Conservation (phyloP, 2,113 vertebrate species). For the Limnothrissa miodon region DNA sequence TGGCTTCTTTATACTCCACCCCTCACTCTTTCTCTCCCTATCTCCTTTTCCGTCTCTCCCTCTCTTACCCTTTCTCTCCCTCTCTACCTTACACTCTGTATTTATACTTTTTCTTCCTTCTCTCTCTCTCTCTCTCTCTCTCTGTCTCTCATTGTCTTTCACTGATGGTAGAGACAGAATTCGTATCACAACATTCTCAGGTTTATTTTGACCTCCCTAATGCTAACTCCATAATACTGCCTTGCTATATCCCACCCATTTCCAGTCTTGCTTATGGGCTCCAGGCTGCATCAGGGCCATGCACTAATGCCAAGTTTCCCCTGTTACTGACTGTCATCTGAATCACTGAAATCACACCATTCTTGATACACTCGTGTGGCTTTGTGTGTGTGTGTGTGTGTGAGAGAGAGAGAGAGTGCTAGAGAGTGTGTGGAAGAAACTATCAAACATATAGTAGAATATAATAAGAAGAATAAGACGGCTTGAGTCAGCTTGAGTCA, state of each 20-base stretch:
- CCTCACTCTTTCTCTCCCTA: conserved; percentile 42
- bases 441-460: too few species aligned
- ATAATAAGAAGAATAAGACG: too few species aligned
- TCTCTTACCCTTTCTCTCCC: conserved; percentile 53
- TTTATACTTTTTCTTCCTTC: conserved; percentile 58
- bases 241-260: background rate
- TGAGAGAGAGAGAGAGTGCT: conserved; percentile 20
- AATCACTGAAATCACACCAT: background rate
- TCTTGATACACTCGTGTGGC: conserved; percentile 23
- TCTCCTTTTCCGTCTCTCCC: conserved; percentile 61
- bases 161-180: background rate
- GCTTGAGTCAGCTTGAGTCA: too few species aligned
- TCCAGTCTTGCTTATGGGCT: background rate
- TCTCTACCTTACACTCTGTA: conserved; percentile 57
- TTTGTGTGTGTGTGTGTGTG: conserved; percentile 24
- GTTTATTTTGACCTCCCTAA: background rate
- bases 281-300: too few species aligned
- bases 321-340: background rate
- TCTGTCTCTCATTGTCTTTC: background rate
- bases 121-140: background rate
- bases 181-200: background rate
- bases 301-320: background rate
- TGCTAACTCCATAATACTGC: background rate
- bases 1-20: conserved; percentile 56
- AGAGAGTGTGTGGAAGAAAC: background rate